phyloP scores from a whole-genome alignment of 2,113 vertebrate genomes.

The Chinchilla lanigera region DNA sequence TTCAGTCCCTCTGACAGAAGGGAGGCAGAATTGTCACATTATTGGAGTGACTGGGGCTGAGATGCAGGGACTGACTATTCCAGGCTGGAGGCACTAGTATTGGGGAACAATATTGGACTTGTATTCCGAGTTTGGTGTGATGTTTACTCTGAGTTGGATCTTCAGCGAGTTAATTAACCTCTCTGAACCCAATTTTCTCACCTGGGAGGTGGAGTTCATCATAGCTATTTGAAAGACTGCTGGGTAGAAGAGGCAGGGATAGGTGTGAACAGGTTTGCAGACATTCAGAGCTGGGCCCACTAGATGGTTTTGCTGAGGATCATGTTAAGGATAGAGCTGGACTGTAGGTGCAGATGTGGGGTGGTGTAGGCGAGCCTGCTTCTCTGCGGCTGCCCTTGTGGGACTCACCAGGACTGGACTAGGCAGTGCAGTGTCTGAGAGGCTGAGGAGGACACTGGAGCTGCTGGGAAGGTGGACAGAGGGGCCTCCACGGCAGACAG shows the following conservation, averaged over 20 bases:
- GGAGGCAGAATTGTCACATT: neutral
- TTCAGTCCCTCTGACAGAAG: neutral
- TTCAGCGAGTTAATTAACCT: conserved; percentile 59
- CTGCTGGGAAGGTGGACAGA: neutral
- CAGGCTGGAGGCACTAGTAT: neutral
- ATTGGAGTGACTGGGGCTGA: neutral
- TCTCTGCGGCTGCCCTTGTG: neutral
- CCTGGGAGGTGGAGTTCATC: neutral
- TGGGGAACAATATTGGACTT: neutral
- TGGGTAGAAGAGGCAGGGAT: neutral
- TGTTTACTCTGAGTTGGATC: neutral
- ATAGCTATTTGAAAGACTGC: neutral
- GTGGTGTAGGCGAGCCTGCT: rapidly evolving
- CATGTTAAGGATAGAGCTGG: rapidly evolving
- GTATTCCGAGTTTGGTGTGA: neutral
- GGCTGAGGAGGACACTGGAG: rapidly evolving
- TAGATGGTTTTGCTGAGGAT: too few relatives aligned
- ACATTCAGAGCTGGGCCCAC: neutral
- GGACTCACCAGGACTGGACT: neutral
- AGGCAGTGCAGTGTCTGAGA: rapidly evolving
- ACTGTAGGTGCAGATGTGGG: rapidly evolving
- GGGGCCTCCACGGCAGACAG: too few relatives aligned
- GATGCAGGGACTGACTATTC: neutral
- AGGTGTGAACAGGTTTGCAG: neutral
- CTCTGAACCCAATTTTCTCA: conserved; percentile 55